Evolutionary conservation across 1,140 invertebrate species (phyloP), one percentile per base, ranked within the genome.

Genomic region (Neodiprion fabricii): DNA sequence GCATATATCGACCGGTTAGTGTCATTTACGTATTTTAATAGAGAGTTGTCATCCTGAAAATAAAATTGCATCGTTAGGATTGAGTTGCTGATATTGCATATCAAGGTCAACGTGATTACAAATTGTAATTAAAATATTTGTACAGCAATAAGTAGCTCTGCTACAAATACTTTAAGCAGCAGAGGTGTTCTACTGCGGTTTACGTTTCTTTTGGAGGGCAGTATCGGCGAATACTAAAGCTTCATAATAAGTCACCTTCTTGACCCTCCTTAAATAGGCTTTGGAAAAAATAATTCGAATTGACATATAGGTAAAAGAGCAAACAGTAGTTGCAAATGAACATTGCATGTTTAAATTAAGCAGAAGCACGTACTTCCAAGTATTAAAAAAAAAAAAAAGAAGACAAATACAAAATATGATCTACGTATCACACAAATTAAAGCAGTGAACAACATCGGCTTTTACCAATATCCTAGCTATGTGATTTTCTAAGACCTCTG

Each of bases 401-500:
- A 10, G 40, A 12, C 53, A 69, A 49, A 48, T 10, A 67, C 10
- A 48, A 67, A 74, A 49, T 74, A 40, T 40, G 28, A 40, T 40
- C 5, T 40, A 40, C 28, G 5, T 1, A 40, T 40, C 5, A 40
- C 28, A 40, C 28, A 40, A 65, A 65, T 14, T 21, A n/a, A 83
- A 76, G 23, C 7, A 75, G 70, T 75, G 67, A 53, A 11, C 11
- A 14, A 49, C 48, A 65, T 75, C 77, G 21, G 28, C 75, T 80
- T 82, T 87, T 84, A 91, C 92, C 88, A 93, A 80, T 79, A 92
- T 90, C 80, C 91, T 91, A 14, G 91, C 89, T 80, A 94, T 91
- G 79, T 93, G 91, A 84, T 91, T 90, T 68, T 93, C 90, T 23
- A 92, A 82, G 50, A 93, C 92, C 86, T 94, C 92, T 23, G 92